These are phyloP conservation scores for Cyanoderma ruficeps DNA, from an alignment of 2,113 vertebrate species.

Conservation along the genomic window DNA sequence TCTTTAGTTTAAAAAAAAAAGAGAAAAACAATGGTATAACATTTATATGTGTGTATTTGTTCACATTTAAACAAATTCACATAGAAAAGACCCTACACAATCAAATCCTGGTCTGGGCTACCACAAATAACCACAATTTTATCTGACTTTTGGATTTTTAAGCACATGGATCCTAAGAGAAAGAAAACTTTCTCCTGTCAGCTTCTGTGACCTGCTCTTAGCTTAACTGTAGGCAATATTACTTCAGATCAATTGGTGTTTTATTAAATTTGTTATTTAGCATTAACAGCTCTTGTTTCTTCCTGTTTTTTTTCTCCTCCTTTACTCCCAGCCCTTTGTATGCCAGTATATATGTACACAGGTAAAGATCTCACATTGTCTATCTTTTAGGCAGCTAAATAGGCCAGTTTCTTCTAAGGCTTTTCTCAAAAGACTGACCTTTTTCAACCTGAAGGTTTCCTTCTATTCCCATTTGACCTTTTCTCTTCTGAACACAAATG, in stretches of 20 bases:
- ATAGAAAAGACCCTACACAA: not conserved
- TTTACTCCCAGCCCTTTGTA: not conserved
- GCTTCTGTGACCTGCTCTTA: not conserved
- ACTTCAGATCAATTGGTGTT: not conserved
- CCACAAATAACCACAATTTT: not conserved
- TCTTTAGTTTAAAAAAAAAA: not conserved
- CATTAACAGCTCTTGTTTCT: not conserved
- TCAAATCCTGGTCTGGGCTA: not conserved
- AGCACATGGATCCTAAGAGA: not conserved
- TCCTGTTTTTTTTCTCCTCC: not conserved
- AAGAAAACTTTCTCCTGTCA: not conserved
- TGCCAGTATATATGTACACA: not conserved
- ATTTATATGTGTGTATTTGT: not conserved
- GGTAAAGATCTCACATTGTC: not conserved
- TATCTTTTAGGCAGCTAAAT: not conserved
- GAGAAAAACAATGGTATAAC: not conserved
- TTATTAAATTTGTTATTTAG: not conserved
- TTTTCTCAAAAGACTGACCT: not conserved
- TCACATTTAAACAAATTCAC: not conserved
- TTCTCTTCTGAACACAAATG: not conserved
- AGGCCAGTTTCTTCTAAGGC: not conserved
- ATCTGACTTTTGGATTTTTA: not conserved
- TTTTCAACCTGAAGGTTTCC: not conserved
- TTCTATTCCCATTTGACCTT: not conserved
- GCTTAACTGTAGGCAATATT: not conserved